Evolutionary conservation across 1,140 invertebrate species (phyloP).

Genomic region (Formica exsecta): DNA sequence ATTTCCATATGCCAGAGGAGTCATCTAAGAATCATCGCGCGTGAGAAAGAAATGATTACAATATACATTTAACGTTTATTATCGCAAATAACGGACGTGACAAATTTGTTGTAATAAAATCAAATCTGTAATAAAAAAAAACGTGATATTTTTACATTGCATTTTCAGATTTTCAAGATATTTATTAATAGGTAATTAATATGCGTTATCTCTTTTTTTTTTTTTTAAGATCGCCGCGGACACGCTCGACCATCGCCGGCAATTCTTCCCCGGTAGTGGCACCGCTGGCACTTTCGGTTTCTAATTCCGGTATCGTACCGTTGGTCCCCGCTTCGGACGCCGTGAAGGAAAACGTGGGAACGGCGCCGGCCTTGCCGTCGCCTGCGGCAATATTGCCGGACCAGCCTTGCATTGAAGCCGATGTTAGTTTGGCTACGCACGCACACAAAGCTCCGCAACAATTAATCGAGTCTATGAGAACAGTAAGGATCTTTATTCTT

Average conservation of each 20-base stretch:
- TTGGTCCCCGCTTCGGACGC: slow-evolving; percentile 75
- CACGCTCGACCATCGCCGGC: slow-evolving; percentile 69
- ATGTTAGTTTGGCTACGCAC: slow-evolving; percentile 71
- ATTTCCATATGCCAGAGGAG: not conserved
- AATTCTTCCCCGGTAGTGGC: slow-evolving; percentile 80
- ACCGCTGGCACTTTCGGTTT: slow-evolving; percentile 77
- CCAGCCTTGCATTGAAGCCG: slow-evolving; percentile 72
- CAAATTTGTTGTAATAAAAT: not conserved
- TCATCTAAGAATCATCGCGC: not conserved
- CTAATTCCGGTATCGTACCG: slow-evolving; percentile 74
- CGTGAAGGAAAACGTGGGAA: slow-evolving; percentile 80
- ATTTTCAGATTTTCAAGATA: not conserved
- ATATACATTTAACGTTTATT: not conserved
- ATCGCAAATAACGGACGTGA: not conserved
- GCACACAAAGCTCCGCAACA: slow-evolving; percentile 3
- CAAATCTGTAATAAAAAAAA: not conserved
- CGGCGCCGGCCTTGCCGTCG: slow-evolving; percentile 77
- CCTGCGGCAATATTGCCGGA: slow-evolving; percentile 78
- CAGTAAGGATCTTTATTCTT: slow-evolving; percentile 28
- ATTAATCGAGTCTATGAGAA: slow-evolving; percentile 48
- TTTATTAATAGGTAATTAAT: not conserved
- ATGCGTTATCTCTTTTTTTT: not conserved
- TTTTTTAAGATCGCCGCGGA: slow-evolving; percentile 76
- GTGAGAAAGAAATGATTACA: not conserved
- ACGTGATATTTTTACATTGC: not conserved